Evolutionary conservation across 2,888 invertebrate species (phyloP).

Genomic region (Eubasilissa splendida): DNA sequence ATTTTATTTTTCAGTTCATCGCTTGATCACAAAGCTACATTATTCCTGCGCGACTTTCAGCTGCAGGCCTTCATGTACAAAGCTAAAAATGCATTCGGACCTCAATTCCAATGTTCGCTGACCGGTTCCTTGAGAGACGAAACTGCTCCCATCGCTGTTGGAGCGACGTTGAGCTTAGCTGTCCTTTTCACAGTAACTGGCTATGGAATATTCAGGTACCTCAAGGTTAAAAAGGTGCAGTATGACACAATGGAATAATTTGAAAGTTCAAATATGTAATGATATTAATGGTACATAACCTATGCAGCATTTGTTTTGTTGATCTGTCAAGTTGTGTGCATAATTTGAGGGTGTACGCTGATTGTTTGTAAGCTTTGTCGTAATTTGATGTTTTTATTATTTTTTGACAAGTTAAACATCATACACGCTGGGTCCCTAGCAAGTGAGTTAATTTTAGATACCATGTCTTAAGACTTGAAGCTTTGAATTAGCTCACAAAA

Average conservation of each 20-base stretch:
- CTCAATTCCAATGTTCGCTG: slow-evolving; percentile 78
- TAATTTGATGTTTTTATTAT: too few species aligned
- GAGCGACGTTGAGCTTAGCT: slow-evolving; percentile 87
- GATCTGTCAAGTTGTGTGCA: too few species aligned
- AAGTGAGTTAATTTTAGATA: too few species aligned
- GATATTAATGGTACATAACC: too few species aligned
- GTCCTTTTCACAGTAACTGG: slow-evolving; percentile 87
- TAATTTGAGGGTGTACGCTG: too few species aligned
- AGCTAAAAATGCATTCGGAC: slow-evolving; percentile 79
- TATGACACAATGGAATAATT: slow-evolving; percentile 91
- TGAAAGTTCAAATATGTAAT: not conserved
- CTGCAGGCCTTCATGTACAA: slow-evolving; percentile 93
- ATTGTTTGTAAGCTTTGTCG: too few species aligned
- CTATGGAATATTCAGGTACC: slow-evolving; percentile 88
- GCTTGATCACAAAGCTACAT: slow-evolving; percentile 73
- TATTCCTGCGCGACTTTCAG: slow-evolving; percentile 79
- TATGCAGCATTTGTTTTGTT: too few species aligned
- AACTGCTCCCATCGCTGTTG: slow-evolving; percentile 87
- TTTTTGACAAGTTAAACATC: too few species aligned
- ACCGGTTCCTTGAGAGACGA: slow-evolving; percentile 79
- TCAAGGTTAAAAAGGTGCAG: slow-evolving; percentile 91
- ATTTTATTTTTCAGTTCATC: slow-evolving; percentile 38
- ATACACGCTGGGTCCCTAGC: too few species aligned
- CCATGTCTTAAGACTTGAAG: too few species aligned
- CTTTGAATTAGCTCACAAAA: too few species aligned